These are phyloP conservation scores for Trachelus tabidus DNA, from an alignment of 2,888 invertebrate species.

Conservation along the genomic window DNA sequence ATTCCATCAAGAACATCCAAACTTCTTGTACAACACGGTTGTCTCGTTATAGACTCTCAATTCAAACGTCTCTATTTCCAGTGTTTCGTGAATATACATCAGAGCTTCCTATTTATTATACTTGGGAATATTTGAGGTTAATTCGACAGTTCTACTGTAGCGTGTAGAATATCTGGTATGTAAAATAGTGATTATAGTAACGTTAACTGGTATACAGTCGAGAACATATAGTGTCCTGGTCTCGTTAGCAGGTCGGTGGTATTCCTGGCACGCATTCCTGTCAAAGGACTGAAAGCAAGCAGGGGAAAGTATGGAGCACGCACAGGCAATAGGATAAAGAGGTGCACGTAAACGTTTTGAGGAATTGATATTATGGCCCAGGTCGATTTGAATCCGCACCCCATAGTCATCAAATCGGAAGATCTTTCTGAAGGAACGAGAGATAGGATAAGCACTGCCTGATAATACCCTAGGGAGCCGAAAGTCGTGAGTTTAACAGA, in stretches of 20 bases:
- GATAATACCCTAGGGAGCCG: neutral
- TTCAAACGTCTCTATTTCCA: neutral
- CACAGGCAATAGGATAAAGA: no score
- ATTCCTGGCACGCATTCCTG: neutral
- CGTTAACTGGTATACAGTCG: no score
- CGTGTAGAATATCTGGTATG: neutral
- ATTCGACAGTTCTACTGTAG: neutral
- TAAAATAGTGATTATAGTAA: neutral
- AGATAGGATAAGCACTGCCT: neutral
- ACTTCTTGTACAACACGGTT: neutral
- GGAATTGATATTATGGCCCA: neutral
- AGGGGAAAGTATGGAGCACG: no score
- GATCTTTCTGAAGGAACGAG: neutral
- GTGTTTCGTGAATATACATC: no score
- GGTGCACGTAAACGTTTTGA: neutral
- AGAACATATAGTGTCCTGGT: neutral
- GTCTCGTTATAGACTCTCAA: neutral
- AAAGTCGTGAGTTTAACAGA: neutral
- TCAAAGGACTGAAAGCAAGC: neutral
- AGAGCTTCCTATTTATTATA: neutral
- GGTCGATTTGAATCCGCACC: neutral
- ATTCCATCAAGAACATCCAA: neutral
- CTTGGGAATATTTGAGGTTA: neutral
- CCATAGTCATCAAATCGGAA: neutral
- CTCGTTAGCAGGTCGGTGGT: neutral